Conservation (phyloP, 2,113 vertebrate genomes). For the Catharus bicknelli region DNA sequence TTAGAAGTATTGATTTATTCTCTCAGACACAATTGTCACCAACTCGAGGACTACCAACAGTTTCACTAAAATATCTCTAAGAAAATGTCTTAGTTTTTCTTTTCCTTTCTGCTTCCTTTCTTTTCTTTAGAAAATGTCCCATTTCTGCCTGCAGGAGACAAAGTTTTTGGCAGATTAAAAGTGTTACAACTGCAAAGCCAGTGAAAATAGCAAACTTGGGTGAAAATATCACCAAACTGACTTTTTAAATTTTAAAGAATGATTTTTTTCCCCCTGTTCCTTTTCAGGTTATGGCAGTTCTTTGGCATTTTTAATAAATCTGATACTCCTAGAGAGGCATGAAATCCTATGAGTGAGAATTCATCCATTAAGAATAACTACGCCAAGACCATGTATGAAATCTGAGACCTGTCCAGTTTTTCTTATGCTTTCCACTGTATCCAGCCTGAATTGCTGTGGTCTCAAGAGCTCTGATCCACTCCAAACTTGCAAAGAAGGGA, state of each 20-base stretch:
- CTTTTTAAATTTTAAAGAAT: background rate
- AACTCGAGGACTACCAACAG: background rate
- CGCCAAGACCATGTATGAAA: background rate
- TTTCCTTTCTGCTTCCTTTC: background rate
- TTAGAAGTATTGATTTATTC: slow-evolving; percentile 1
- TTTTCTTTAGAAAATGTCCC: background rate
- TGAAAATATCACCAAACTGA: background rate
- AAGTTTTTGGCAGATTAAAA: slow-evolving; percentile 18
- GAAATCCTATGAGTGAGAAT: background rate
- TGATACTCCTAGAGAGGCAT: background rate
- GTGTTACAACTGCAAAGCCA: background rate
- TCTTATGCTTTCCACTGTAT: background rate
- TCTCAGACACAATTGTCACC: background rate
- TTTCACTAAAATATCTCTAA: background rate
- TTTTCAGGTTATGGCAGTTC: background rate
- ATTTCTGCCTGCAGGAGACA: background rate
- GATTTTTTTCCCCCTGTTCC: background rate
- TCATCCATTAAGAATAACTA: background rate
- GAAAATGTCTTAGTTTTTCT: background rate
- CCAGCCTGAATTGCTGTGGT: background rate
- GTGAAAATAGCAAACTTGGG: background rate
- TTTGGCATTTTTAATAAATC: background rate
- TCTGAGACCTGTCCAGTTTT: background rate
- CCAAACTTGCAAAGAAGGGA: background rate
- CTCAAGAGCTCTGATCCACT: background rate